Conservation (phyloP, 2,888 invertebrate genomes). For the Protodeltote pygarga region DNA sequence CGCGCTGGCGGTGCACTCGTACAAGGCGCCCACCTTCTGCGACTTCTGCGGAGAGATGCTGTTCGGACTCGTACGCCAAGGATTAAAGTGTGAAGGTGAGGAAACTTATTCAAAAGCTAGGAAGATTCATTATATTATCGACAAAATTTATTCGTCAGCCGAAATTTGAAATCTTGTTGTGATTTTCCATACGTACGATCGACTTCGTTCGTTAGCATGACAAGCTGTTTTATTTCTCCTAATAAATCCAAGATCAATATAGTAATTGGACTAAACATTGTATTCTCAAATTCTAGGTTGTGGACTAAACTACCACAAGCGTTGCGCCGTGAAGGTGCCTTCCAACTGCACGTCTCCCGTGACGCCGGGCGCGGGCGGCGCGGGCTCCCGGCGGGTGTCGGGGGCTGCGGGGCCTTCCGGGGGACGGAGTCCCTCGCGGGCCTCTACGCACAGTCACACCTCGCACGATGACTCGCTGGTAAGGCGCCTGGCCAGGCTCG, state of each 20-base stretch:
- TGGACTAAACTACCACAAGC: constrained; percentile 99
- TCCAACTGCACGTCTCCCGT: constrained; percentile 92
- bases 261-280: no score
- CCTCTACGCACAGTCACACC: constrained; percentile 86
- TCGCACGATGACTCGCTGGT: constrained; percentile 91
- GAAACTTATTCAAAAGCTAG: no score
- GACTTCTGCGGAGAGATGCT: constrained; percentile 99
- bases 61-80: constrained; percentile 98
- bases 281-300: constrained; percentile 92
- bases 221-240: no score
- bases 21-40: constrained; percentile 99
- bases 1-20: constrained; percentile 98
- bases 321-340: constrained; percentile 98
- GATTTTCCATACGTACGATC: no score
- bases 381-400: constrained; percentile 54
- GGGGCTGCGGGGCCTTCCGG: constrained; percentile 59
- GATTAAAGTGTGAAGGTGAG: constrained; percentile 98
- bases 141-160: no score
- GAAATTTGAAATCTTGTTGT: no score
- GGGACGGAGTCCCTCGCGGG: constrained; percentile 91
- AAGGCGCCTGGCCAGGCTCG: constrained; percentile 89
- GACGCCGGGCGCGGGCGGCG: constrained; percentile 59
- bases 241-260: no score
- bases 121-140: no score
- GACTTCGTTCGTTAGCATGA: no score